phyloP scores from a whole-genome alignment of 2,888 invertebrate species.

The Leptarthrus brevirostris region DNA sequence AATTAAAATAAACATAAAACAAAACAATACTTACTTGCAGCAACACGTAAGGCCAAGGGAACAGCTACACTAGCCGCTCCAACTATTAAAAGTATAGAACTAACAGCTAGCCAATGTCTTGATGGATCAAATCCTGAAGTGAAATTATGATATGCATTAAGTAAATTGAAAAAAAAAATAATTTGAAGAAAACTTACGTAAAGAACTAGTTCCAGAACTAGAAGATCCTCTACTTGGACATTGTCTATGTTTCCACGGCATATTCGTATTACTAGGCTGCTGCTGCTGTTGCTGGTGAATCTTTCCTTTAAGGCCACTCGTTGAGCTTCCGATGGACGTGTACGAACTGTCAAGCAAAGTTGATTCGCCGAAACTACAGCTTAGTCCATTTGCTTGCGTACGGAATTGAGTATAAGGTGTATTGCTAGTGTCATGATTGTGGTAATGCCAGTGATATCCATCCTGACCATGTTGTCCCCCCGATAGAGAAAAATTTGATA shows the following conservation, averaged over 20 bases:
- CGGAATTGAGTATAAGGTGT: conserved; percentile 63
- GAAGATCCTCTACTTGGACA: conserved; percentile 67
- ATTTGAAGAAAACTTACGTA: conserved; percentile 64
- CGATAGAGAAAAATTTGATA: conserved; percentile 63
- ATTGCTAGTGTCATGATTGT: conserved; percentile 54
- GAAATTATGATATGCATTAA: no score
- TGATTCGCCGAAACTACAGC: conserved; percentile 56
- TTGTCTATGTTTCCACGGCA: conserved; percentile 67
- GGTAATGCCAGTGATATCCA: conserved; percentile 53
- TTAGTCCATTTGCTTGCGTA: conserved; percentile 55
- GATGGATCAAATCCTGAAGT: conserved; percentile 70
- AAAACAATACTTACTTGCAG: conserved; percentile 68
- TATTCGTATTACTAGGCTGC: conserved; percentile 52
- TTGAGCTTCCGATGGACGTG: conserved; percentile 61
- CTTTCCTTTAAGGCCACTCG: conserved; percentile 64
- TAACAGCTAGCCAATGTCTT: conserved; percentile 82
- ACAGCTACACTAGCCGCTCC: conserved; percentile 85
- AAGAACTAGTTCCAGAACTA: conserved; percentile 66
- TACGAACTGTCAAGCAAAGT: conserved; percentile 59
- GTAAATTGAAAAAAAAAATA: background rate
- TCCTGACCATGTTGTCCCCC: conserved; percentile 15
- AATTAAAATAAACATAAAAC: background rate
- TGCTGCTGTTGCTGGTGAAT: conserved; percentile 59
- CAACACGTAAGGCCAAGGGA: conserved; percentile 80
- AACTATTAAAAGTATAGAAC: conserved; percentile 79